Base-by-base conservation (phyloP, 2,888 invertebrate genomes). In the Drosophila longiperda region DNA sequence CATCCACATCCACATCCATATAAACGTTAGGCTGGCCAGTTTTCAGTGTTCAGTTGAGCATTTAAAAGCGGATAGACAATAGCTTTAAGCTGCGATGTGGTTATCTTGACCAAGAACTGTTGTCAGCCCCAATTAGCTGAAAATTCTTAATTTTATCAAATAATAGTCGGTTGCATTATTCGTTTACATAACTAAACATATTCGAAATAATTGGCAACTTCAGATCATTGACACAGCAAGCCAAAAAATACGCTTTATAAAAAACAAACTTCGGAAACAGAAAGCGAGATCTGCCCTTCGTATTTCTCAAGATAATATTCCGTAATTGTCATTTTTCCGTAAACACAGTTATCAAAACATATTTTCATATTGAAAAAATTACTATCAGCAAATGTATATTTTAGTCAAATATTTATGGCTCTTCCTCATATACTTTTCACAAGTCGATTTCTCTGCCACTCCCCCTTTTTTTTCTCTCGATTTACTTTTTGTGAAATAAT, bases 11-110 rank as follows among this genome's bases (percentile, higher is more conserved):
- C 26, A 26, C 15, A 45, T 15, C 61, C 6, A 5, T 20, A 1
- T 20, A 26, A 29, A 36, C 50, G 9, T 20, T 50, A 33, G 33
- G 17, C 33, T 38, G 40, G 40, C 53, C 36, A 32, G 17, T 40
- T 40, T n/a, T 20, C 36, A 12, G 36, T 38, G 53, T 26, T 50
- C 57, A 58, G 71, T 33, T 59, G 33, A 65, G 59, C 71, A 66
- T 76, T 75, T 66, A 71, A 75, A 66, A 71, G 77, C 58, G 73
- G 74, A 70, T 75, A 48, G 69, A 42, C 65, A 49, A 63, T 49
- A 23, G 76, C 50, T 65, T 53, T 32, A 42, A 40, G 23, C 32
- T 32, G 34, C 42, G 49, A 4, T 33, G 40, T 48, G 48, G 29
- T 23, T n/a, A 66, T 40, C 57, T 55, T 59, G 58, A 17, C 40